A percentile compares a stretch with the other conserved stretches of the same genome.
Evolutionary conservation across 2,888 invertebrate genomes (phyloP).

Genomic region (Metalampra italica): DNA sequence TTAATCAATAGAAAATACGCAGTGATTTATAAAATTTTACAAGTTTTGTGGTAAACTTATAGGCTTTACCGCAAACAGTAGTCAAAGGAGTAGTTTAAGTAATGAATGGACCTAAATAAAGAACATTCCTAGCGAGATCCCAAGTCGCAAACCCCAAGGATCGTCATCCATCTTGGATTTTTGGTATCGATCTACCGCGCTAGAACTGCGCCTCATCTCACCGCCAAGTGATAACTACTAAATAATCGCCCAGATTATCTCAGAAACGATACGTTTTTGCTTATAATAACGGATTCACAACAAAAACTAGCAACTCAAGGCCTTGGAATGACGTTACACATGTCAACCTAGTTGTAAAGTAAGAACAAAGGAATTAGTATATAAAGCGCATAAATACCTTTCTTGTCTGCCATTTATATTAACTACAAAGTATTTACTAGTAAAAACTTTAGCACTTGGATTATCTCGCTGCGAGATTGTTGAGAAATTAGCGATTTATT

Average conservation of each 20-base stretch:
- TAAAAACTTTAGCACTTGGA: slow-evolving; percentile 41
- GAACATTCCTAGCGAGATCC: slow-evolving; percentile 25
- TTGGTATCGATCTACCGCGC: slow-evolving; percentile 50
- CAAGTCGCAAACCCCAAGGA: slow-evolving; percentile 23
- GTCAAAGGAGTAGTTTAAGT: slow-evolving; percentile 15
- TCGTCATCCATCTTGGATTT: slow-evolving; percentile 67
- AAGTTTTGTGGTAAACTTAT: too few species aligned
- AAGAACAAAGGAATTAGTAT: slow-evolving; percentile 63
- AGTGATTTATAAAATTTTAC: too few species aligned
- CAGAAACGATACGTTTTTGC: slow-evolving; percentile 2
- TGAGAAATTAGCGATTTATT: slow-evolving; percentile 37
- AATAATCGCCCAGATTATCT: slow-evolving; percentile 4
- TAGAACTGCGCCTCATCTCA: neutral
- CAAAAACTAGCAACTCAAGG: slow-evolving; percentile 32
- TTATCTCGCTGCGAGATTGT: slow-evolving; percentile 27
- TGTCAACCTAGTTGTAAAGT: slow-evolving; percentile 53
- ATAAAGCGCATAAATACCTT: slow-evolving; percentile 71
- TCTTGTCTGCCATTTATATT: slow-evolving; percentile 75
- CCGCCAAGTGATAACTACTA: slow-evolving; percentile 10
- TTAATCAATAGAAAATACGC: too few species aligned
- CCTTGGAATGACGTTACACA: slow-evolving; percentile 64
- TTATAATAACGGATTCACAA: slow-evolving; percentile 12
- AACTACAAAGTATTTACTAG: slow-evolving; percentile 46
- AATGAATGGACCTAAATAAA: slow-evolving; percentile 37
- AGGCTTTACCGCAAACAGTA: too few species aligned